Conservation (phyloP, 2,113 vertebrate species). For the Platichthys stellatus region DNA sequence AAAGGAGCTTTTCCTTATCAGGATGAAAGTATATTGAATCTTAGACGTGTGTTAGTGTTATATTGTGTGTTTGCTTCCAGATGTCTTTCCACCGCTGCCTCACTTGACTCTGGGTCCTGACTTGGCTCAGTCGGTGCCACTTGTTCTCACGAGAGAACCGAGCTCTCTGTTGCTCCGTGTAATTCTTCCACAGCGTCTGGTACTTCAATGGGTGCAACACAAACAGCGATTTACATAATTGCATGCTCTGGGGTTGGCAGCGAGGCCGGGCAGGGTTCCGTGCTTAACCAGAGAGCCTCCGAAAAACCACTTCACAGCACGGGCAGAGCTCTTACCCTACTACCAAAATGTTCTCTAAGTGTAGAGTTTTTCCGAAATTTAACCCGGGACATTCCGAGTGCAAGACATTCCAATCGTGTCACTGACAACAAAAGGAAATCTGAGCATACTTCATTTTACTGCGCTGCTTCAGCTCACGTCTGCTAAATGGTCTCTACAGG, state of each 20-base stretch:
- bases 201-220: slow-evolving; percentile 49
- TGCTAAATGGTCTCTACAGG: not conserved
- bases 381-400: not conserved
- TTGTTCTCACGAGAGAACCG: slow-evolving; percentile 17
- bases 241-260: slow-evolving; percentile 51
- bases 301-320: slow-evolving; percentile 57
- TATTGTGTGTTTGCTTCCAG: not conserved
- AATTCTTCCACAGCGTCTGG: slow-evolving; percentile 32
- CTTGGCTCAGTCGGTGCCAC: not conserved
- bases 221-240: slow-evolving; percentile 73
- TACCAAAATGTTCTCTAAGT: slow-evolving; percentile 12
- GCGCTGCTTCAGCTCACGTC: not conserved
- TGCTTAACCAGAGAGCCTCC: slow-evolving; percentile 50
- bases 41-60: not conserved
- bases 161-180: slow-evolving; percentile 35
- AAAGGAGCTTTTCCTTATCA: not conserved
- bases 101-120: slow-evolving; percentile 14
- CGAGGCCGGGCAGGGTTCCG: slow-evolving; percentile 27
- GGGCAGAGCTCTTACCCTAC: slow-evolving; percentile 15
- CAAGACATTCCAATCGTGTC: not conserved
- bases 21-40: not conserved
- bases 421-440: not conserved
- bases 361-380: slow-evolving; percentile 18
- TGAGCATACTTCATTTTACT: not conserved
- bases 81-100: slow-evolving; percentile 19